A percentile compares a stretch with the other conserved stretches of the same genome.
Evolutionary conservation across 2,797 vertebrate genomes (phyloP).

Genomic region (Limnodromus scolopaceus): DNA sequence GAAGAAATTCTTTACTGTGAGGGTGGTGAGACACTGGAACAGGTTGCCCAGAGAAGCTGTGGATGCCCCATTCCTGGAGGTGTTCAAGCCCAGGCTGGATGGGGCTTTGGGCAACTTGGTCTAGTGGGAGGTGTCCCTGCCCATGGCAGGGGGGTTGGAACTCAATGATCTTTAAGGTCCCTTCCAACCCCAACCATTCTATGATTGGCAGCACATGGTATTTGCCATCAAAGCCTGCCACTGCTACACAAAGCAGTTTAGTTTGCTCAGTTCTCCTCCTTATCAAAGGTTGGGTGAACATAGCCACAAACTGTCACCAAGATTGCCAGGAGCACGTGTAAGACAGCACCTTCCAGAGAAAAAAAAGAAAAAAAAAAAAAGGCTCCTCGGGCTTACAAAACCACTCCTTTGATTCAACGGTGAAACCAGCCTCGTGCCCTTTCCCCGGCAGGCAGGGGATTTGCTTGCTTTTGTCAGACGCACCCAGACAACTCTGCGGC

Average conservation of each 20-base stretch:
- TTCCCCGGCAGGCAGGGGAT: neutral
- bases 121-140: too few species aligned
- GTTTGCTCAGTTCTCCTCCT: neutral
- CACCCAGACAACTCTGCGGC: neutral
- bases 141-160: too few species aligned
- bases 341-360: neutral
- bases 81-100: too few species aligned
- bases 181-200: too few species aligned
- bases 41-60: too few species aligned
- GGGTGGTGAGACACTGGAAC: too few species aligned
- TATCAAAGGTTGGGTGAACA: neutral
- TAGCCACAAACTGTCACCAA: neutral
- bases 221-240: neutral
- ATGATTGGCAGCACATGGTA: neutral
- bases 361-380: neutral
- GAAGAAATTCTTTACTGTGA: too few species aligned
- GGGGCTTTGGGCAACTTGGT: too few species aligned
- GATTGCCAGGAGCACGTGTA: neutral
- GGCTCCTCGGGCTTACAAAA: neutral
- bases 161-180: too few species aligned
- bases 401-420: neutral
- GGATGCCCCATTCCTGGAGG: too few species aligned
- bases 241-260: neutral
- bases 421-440: fast-evolving
- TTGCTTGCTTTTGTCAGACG: neutral